phyloP scores from a whole-genome alignment of 2,888 invertebrate species.

The Homarus gammarus region DNA sequence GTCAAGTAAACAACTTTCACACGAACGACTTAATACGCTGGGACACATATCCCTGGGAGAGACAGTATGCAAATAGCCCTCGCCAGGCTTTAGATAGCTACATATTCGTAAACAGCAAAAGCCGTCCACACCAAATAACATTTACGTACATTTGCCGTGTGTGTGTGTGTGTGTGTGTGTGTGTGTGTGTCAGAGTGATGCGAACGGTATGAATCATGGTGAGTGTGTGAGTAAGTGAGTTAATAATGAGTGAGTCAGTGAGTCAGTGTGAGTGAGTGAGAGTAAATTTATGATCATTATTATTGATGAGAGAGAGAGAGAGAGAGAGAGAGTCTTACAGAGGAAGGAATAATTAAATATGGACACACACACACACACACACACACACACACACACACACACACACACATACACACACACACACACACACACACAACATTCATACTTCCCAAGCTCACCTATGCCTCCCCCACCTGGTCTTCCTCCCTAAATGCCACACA shows the following conservation, averaged over 20 bases:
- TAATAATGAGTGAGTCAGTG: too few relatives aligned
- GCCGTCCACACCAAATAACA: background rate
- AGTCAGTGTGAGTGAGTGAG: too few relatives aligned
- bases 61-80: background rate
- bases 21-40: background rate
- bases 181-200: too few relatives aligned
- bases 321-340: background rate
- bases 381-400: background rate
- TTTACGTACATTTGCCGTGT: background rate
- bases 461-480: too few relatives aligned
- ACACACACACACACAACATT: background rate
- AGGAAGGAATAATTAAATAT: background rate
- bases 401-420: background rate
- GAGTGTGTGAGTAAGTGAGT: too few relatives aligned
- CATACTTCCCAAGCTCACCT: too few relatives aligned
- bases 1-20: background rate
- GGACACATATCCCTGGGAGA: background rate
- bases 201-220: too few relatives aligned
- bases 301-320: background rate
- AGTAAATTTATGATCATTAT: too few relatives aligned
- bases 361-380: constrained; percentile 1
- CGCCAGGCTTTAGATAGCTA: background rate
- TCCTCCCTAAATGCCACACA: too few relatives aligned
- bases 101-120: background rate
- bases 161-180: too few relatives aligned